These are phyloP conservation scores for Malachius bipustulatus DNA, from an alignment of 2,888 invertebrate species.

Conservation along the genomic window DNA sequence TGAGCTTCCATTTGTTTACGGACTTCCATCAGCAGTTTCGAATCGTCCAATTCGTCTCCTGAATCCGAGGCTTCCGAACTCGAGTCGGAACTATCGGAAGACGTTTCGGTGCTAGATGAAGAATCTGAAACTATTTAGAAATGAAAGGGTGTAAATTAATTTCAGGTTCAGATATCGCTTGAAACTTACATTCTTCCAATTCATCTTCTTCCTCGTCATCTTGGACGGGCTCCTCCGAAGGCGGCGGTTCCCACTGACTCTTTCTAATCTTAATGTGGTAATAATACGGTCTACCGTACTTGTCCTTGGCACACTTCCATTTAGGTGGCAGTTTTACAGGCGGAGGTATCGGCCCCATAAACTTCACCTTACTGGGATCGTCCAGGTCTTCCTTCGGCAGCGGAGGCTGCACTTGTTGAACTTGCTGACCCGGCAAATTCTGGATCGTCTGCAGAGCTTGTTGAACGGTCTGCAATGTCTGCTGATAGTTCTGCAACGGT, in stretches of 20 bases:
- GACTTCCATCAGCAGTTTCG: conserved; percentile 32
- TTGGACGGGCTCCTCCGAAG: conserved; percentile 15
- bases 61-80: conserved; percentile 40
- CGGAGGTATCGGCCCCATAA: conserved; percentile 37
- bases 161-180: too few relatives aligned
- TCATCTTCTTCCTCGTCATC: conserved; percentile 25
- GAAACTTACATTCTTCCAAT: too few relatives aligned
- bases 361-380: conserved; percentile 25
- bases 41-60: conserved; percentile 35
- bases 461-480: conserved; percentile 11
- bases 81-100: conserved; percentile 36
- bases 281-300: conserved; percentile 78
- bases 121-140: conserved; percentile 26
- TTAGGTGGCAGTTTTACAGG: conserved; percentile 61
- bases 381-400: conserved; percentile 9
- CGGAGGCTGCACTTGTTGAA: conserved; percentile 14
- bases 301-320: conserved; percentile 79
- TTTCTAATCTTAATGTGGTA: conserved; percentile 72
- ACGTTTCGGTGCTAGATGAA: conserved; percentile 34
- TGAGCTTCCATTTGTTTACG: conserved; percentile 27
- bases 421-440: too few relatives aligned
- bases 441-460: conserved; percentile 8
- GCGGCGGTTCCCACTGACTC: conserved; percentile 69
- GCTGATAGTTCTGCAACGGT: neutral
- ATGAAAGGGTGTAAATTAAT: too few relatives aligned